Evolutionary conservation across 2,888 invertebrate genomes (phyloP).

Genomic region (Caenorhabditis wallacei): DNA sequence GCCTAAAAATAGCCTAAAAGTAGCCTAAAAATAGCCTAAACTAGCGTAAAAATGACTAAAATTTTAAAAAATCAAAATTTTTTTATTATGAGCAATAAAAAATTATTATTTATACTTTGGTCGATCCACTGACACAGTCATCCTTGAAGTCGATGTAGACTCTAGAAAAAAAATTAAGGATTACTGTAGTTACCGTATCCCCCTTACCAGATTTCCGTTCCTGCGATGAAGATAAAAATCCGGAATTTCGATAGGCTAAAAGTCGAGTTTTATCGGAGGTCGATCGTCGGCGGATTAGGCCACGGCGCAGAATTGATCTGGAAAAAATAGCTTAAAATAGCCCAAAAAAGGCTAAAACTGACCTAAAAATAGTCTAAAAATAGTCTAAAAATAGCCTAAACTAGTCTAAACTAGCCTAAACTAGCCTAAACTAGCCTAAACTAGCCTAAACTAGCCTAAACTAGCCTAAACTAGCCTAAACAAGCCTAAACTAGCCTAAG

Average conservation of each 20-base stretch:
- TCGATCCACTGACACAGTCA: conserved; percentile 60
- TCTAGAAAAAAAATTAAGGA: conserved; percentile 31
- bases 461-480: no score
- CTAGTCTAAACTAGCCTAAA: background rate
- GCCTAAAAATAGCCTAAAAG: no score
- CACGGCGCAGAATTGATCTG: conserved; percentile 38
- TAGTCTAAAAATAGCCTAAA: no score
- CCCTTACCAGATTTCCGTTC: conserved; percentile 38
- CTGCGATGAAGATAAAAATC: conserved; percentile 55
- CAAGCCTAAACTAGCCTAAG: no score
- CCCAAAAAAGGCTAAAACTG: no score
- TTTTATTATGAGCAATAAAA: background rate
- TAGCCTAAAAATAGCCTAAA: no score
- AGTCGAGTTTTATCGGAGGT: conserved; percentile 59
- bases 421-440: no score
- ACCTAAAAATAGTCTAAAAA: no score
- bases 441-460: no score
- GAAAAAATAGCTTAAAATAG: no score
- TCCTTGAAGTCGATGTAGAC: conserved; percentile 27
- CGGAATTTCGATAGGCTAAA: conserved; percentile 57
- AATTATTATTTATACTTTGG: conserved; percentile 29
- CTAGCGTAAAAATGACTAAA: no score
- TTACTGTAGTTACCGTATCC: background rate
- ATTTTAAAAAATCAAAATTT: background rate
- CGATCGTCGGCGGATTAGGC: conserved; percentile 49